These are phyloP conservation scores for Lochmaea capreae DNA, from an alignment of 2,888 invertebrate genomes.

Conservation along the genomic window DNA sequence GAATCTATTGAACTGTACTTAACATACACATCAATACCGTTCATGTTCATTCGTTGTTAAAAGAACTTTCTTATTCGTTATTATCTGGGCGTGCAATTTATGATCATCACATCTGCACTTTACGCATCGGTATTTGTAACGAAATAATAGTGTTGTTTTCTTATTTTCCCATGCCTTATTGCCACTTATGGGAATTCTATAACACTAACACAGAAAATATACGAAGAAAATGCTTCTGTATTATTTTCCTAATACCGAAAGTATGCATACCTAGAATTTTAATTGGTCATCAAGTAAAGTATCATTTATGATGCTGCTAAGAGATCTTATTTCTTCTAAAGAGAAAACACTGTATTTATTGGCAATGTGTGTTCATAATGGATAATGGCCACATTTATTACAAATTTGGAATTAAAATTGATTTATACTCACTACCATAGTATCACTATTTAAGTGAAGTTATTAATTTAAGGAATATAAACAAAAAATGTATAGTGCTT, in stretches of 20 bases:
- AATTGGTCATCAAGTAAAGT: background rate
- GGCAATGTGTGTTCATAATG: too few relatives aligned
- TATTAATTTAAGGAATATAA: too few relatives aligned
- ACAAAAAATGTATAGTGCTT: too few relatives aligned
- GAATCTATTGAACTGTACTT: background rate
- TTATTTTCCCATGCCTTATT: constrained; percentile 35
- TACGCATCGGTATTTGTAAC: constrained; percentile 18
- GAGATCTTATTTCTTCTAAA: background rate
- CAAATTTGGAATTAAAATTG: too few relatives aligned
- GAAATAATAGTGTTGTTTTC: constrained; percentile 29
- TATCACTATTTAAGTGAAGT: too few relatives aligned
- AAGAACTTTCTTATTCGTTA: constrained; percentile 7
- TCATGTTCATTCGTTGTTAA: background rate
- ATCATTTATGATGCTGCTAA: background rate
- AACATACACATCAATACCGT: background rate
- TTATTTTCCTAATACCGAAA: constrained; percentile 11
- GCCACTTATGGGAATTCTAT: constrained; percentile 23
- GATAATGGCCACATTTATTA: too few relatives aligned
- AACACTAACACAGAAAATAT: constrained; percentile 37
- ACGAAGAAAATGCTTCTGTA: constrained; percentile 14
- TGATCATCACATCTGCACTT: constrained; percentile 31
- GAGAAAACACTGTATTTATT: too few relatives aligned
- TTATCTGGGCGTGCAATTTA: constrained; percentile 13
- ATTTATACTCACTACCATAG: too few relatives aligned
- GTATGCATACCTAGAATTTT: constrained; percentile 8